These are phyloP conservation scores for Nemotelus pantherinus DNA, from an alignment of 2,888 invertebrate genomes.

Conservation along the genomic window DNA sequence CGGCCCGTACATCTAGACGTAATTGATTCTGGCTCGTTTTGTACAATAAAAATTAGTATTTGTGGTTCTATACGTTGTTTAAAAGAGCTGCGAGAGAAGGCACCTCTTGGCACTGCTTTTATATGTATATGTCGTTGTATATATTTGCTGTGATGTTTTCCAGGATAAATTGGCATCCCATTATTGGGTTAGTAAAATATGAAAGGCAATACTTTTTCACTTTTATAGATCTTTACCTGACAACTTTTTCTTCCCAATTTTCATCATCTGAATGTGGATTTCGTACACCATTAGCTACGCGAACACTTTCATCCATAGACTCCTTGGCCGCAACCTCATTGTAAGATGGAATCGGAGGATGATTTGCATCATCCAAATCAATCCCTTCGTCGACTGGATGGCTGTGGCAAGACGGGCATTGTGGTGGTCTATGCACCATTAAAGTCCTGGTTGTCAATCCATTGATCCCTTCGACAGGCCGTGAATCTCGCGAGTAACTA, in stretches of 20 bases:
- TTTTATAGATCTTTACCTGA: constrained; percentile 65
- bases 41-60: too few species aligned
- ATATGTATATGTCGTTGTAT: too few species aligned
- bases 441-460: constrained; percentile 60
- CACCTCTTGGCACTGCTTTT: too few species aligned
- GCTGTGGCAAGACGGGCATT: constrained; percentile 63
- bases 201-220: too few species aligned
- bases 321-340: constrained; percentile 70
- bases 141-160: too few species aligned
- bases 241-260: constrained; percentile 77
- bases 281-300: constrained; percentile 71
- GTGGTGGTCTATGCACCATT: constrained; percentile 61
- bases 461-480: constrained; percentile 58
- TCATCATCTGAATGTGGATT: constrained; percentile 67
- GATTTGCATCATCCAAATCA: constrained; percentile 66
- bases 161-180: too few species aligned
- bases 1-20: too few species aligned
- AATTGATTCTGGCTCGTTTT: too few species aligned
- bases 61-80: too few species aligned
- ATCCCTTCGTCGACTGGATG: constrained; percentile 62
- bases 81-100: too few species aligned
- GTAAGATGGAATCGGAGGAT: constrained; percentile 66
- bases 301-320: constrained; percentile 78
- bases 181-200: too few species aligned
- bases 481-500: constrained; percentile 76